A percentile compares a stretch with the other conserved stretches of the same genome.
Evolutionary conservation across 35 echinoderm and acorn worm genomes (phyloP).

Genomic region (Patiria miniata): DNA sequence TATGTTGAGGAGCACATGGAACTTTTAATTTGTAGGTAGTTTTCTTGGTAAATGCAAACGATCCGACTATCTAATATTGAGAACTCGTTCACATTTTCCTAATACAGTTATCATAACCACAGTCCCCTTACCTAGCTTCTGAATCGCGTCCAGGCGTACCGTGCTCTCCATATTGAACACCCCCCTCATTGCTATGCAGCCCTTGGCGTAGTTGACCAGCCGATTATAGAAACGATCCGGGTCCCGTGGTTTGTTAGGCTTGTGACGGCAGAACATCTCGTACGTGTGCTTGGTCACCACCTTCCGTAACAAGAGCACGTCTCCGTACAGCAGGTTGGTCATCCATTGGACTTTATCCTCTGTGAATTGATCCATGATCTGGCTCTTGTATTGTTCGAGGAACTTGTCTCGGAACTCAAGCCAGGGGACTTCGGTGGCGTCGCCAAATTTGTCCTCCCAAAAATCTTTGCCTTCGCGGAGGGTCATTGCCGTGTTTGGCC

Average conservation of each 20-base stretch:
- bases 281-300: slow-evolving; percentile 70
- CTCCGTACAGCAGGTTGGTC: slow-evolving; percentile 81
- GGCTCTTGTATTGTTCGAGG: slow-evolving; percentile 61
- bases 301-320: slow-evolving; percentile 72
- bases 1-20: too few species aligned
- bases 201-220: slow-evolving; percentile 76
- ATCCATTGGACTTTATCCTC: slow-evolving; percentile 77
- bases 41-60: too few species aligned
- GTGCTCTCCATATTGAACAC: slow-evolving; percentile 97
- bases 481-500: background rate
- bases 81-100: too few species aligned
- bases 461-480: slow-evolving; percentile 56
- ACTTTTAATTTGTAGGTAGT: too few species aligned
- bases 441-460: slow-evolving; percentile 77
- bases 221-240: slow-evolving; percentile 79
- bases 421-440: slow-evolving; percentile 65
- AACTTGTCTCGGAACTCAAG: slow-evolving; percentile 71
- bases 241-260: slow-evolving; percentile 35
- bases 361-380: slow-evolving; percentile 48
- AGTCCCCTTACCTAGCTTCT: slow-evolving; percentile 70
- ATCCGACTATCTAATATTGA: too few species aligned
- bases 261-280: slow-evolving; percentile 14
- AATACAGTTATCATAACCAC: too few species aligned
- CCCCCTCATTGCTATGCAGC: slow-evolving; percentile 80
- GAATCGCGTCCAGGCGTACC: slow-evolving; percentile 80